phyloP scores from a whole-genome alignment of 92 coral and sea anemone species.

The Heteractis magnifica region DNA sequence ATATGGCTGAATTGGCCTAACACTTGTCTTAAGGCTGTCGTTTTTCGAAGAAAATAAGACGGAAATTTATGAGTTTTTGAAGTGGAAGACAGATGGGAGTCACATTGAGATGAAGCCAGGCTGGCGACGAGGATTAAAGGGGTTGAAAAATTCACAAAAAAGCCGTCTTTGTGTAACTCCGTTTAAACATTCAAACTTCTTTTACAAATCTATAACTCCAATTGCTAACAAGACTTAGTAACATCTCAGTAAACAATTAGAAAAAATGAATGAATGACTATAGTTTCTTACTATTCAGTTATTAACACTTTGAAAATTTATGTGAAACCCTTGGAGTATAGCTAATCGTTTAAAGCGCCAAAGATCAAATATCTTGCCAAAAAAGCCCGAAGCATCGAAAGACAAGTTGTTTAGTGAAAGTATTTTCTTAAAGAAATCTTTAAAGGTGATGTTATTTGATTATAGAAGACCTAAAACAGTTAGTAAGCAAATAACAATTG shows the following conservation, averaged over 20 bases:
- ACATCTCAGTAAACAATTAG: background rate
- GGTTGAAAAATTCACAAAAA: background rate
- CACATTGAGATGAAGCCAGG: background rate
- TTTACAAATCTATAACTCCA: background rate
- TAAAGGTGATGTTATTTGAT: background rate
- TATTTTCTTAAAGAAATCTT: background rate
- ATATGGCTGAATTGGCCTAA: background rate
- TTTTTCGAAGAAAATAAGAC: background rate
- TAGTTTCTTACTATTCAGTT: background rate
- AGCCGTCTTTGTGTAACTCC: background rate
- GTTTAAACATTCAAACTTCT: slow-evolving; percentile 5
- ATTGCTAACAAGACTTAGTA: background rate
- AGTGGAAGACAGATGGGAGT: slow-evolving; percentile 2
- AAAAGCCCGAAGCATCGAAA: background rate
- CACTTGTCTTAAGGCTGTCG: slow-evolving; percentile 15
- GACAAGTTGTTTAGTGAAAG: background rate
- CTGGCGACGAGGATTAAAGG: background rate
- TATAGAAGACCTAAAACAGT: too few species aligned
- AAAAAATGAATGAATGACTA: background rate
- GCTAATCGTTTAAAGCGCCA: background rate
- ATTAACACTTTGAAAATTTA: background rate
- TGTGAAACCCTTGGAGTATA: background rate
- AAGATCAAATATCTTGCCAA: background rate
- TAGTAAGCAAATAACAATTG: too few species aligned
- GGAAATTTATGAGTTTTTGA: slow-evolving; percentile 1